Base-by-base conservation (phyloP, 2,888 invertebrate species). In the Himalopsyche tibetana region DNA sequence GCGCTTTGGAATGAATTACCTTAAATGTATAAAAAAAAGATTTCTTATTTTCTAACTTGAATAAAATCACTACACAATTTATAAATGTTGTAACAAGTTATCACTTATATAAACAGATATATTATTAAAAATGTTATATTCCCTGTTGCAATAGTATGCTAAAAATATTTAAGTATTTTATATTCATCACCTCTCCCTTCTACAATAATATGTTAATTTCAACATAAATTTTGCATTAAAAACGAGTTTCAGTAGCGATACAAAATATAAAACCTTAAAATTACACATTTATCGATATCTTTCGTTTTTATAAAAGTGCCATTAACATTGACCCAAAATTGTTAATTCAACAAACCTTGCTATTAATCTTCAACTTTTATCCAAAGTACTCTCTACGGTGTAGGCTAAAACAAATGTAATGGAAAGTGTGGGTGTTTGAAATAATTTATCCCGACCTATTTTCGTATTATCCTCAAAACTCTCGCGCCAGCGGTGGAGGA, bases 331-430 rank as follows among this genome's bases (percentile, higher is more conserved):
- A 74, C 74, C 74, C 74, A 74, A 74, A 74, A 74, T 74, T 74
- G 74, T 74, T 74, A 74, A 74, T 74, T 74, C 74, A 74, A 74
- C 74, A 74, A 74, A 74, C 38, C 74, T 74, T 38, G 38, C 74
- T 74, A 74, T 74, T 38, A 74, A 74, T 74, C 74, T 74, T 74
- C 28, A 74, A 74, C 74, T 74, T 74, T 74, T 74, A 74, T 74
- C 36, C 69, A 8, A 69, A 69, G 69, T 69, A 36, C 69, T 69
- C 69, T 69, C 69, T 69, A 74, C 36, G 74, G 28, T 36, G 74
- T 36, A 74, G 74, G 12, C 74, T 74, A 36, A 74, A 74, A 74
- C 74, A 74, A 74, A 74, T 74, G 74, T 74, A 74, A 74, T 74
- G 74, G 74, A 74, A 74, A 74, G 74, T 74, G 4, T 74, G 74